Conservation (phyloP, 2,113 vertebrate species). For the Urocynchramus pylzowi region DNA sequence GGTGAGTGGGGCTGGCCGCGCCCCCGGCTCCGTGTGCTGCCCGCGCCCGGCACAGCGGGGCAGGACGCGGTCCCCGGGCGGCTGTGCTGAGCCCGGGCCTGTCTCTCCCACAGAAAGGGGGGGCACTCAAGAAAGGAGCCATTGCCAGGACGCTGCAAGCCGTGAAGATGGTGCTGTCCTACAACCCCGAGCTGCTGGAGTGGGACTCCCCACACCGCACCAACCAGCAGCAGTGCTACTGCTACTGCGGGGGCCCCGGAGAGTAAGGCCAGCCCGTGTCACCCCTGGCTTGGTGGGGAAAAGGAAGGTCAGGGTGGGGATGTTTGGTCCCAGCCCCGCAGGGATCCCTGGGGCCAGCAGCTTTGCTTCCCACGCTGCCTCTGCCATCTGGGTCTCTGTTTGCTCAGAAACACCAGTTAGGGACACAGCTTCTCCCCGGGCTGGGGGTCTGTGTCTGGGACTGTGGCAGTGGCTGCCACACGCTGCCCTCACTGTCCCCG, state of each 20-base stretch:
- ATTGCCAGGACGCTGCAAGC: slow-evolving; percentile 86
- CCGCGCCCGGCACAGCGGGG: rapidly evolving
- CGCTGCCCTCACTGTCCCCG: rapidly evolving
- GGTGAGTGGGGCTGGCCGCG: slow-evolving; percentile 71
- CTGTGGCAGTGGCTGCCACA: rapidly evolving
- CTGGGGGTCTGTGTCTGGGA: rapidly evolving
- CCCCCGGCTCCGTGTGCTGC: rapidly evolving
- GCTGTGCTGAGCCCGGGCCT: not conserved
- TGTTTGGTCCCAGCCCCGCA: not conserved
- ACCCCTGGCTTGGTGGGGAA: rapidly evolving
- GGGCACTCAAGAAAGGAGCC: slow-evolving; percentile 91
- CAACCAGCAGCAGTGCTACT: slow-evolving; percentile 96
- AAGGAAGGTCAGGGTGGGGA: not conserved
- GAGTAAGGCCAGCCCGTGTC: slow-evolving; percentile 76
- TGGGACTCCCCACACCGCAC: slow-evolving; percentile 93
- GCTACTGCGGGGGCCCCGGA: slow-evolving; percentile 92
- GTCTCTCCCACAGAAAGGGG: slow-evolving; percentile 83
- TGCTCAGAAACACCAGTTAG: not conserved
- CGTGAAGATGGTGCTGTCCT: slow-evolving; percentile 92
- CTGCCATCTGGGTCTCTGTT: rapidly evolving
- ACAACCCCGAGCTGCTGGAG: slow-evolving; percentile 85
- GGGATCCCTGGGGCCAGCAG: not conserved
- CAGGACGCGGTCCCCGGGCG: rapidly evolving
- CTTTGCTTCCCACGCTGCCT: not conserved
- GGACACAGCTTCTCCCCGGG: not conserved